phyloP scores from a whole-genome alignment of 2,888 invertebrate species.

The Aleiodes testaceus region DNA sequence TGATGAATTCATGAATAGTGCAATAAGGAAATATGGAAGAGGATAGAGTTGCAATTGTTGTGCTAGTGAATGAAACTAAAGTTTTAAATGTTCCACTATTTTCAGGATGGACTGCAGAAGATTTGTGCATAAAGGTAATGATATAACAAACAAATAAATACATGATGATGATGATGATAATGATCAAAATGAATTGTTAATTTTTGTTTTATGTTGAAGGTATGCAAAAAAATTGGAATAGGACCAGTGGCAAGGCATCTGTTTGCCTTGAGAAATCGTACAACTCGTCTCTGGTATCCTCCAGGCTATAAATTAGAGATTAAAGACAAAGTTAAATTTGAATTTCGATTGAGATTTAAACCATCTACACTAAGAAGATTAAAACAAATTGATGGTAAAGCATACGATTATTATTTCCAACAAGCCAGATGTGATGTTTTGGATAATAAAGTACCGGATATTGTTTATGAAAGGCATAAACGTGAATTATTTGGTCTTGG shows the following conservation, averaged over 20 bases:
- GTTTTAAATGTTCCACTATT: constrained; percentile 59
- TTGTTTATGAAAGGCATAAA: constrained; percentile 84
- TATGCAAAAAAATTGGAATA: constrained; percentile 83
- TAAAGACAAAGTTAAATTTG: constrained; percentile 76
- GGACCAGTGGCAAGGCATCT: constrained; percentile 85
- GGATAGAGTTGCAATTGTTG: constrained; percentile 59
- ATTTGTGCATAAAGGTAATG: constrained; percentile 69
- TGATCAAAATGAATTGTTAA: too few species aligned
- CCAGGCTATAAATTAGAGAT: constrained; percentile 76
- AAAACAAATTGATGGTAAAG: constrained; percentile 80
- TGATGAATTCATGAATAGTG: neutral
- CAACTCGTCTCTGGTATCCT: constrained; percentile 81
- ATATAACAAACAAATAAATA: neutral
- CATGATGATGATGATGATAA: too few species aligned
- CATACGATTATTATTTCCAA: constrained; percentile 90
- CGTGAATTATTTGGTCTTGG: constrained; percentile 88
- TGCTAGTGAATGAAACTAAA: constrained; percentile 63
- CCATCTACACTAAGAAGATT: constrained; percentile 79
- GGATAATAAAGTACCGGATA: constrained; percentile 85
- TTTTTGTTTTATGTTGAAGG: constrained; percentile 60
- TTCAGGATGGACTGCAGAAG: constrained; percentile 62
- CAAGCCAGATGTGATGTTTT: constrained; percentile 89
- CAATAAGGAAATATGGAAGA: constrained; percentile 61
- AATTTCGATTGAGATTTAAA: constrained; percentile 88
- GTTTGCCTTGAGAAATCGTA: constrained; percentile 82